phyloP scores from a whole-genome alignment of 2,113 vertebrate species.

The Hiodon alosoides region DNA sequence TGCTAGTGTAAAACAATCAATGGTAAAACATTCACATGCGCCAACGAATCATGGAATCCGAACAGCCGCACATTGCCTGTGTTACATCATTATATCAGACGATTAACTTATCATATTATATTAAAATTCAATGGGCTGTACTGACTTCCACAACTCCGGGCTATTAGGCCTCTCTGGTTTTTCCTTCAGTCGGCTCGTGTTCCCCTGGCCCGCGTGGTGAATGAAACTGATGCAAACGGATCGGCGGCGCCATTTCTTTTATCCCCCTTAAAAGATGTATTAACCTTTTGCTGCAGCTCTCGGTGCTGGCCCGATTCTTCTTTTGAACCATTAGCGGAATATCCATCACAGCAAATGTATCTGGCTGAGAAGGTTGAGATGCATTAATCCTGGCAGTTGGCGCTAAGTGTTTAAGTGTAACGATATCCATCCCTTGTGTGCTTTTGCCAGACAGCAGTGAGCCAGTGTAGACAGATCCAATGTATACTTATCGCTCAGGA shows the following conservation, averaged over 20 bases:
- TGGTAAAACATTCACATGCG: background rate
- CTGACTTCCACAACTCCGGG: conserved; percentile 21
- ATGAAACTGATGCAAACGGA: conserved; percentile 41
- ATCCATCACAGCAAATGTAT: conserved; percentile 63
- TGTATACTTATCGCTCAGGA: conserved; percentile 62
- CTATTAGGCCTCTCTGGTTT: conserved; percentile 24
- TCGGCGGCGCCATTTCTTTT: conserved; percentile 48
- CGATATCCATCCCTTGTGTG: conserved; percentile 62
- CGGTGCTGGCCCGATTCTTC: conserved; percentile 61
- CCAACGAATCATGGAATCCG: background rate
- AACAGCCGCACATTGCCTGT: conserved; percentile 17
- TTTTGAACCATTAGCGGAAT: conserved; percentile 69
- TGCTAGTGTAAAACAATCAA: background rate
- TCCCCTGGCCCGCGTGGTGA: conserved; percentile 14
- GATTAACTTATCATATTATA: conserved; percentile 46
- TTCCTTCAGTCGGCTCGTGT: conserved; percentile 1
- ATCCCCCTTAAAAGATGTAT: conserved; percentile 54
- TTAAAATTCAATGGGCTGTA: conserved; percentile 37
- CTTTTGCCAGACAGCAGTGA: conserved; percentile 53
- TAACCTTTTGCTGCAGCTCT: conserved; percentile 52
- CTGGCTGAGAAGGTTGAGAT: conserved; percentile 49
- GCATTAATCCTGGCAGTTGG: conserved; percentile 64
- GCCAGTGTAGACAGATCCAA: conserved; percentile 52
- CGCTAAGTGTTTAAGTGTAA: conserved; percentile 68
- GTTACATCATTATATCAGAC: conserved; percentile 33